Base-by-base conservation (phyloP, 2,797 vertebrate genomes). In the Tangara arthus region DNA sequence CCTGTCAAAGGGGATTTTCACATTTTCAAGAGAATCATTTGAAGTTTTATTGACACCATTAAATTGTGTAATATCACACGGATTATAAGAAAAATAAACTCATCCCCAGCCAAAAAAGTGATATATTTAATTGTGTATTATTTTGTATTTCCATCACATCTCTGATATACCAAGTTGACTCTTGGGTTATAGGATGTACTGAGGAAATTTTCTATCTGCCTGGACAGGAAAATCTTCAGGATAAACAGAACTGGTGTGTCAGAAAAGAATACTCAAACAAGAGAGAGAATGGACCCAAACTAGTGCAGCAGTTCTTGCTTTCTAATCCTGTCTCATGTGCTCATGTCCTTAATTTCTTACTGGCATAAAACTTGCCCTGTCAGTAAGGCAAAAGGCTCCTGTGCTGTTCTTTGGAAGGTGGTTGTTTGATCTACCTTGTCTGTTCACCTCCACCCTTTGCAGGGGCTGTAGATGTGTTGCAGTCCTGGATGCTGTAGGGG, bases 391-490 rank as follows among this genome's bases (percentile, higher is more conserved):
- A 39, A 52, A 66, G 30, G 15, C 30, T 65, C 30, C 46, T 18
- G 7, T 56, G 37, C 35, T 70, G 37, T 68, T 15, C 34, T 80
- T 46, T 15, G 55, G 28, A 61, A 73, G 6, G 22, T 5, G 5
- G 7, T 39, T 57, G 35, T 41, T 75, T 49, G 15, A 50, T 46
- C 28, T 77, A n/a, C 52, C 47, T 50, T 57, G 24, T 37, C 42
- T 49, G 30, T 83, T 73, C 47, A 39, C 14, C 42, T 82, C 42
- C n/a, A 27, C 20, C 0, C 13, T 1, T 1, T 1, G 1, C 3
- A 0, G 10, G 20, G 42, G 17, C 23, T 55, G 0, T 34, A 13
- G 20, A 6, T 72, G 7, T 66, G 6, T 55, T n/a, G n/a, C n/a
- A n/a, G n/a, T n/a, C n/a, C 35, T 55, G 39, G 24, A 15, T 63